Evolutionary conservation across 35 echinoderm and acorn worm species (phyloP), one percentile per base, ranked within the genome.

Genomic region (Ophioderma brevispina): DNA sequence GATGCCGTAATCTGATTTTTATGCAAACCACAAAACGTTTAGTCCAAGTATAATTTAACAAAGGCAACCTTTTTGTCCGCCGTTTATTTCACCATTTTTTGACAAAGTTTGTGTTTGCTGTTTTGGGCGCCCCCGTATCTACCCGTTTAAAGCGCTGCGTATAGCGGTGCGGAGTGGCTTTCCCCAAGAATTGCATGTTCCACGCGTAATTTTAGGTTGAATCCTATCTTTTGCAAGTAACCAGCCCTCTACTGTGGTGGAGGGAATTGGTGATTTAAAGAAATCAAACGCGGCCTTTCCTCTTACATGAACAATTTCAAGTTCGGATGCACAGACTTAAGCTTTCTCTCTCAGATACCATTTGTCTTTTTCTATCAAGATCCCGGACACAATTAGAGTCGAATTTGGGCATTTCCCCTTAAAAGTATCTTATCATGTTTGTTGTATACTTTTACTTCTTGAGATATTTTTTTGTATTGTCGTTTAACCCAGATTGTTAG

Each of bases 1-100:
- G 31, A 91, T 80, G 36, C 78, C 78, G 80, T 17, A 21, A 31
- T 89, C 78, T 3, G 17, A 35, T 80, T 89, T 43, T n/a, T 63
- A 0, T 55, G 34, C 0, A 81, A 30, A 18, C 78, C 38, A 63
- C 78, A 89, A 1, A n/a, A 89, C 78, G 63, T 81, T 89, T 0
- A 89, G 23, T 18, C 78, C 42, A 64, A 80, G 49, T 25, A 81
- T 38, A 64, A n/a, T n/a, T 59, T 23, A 32, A 64, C 33, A 64
- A 82, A n/a, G n/a, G n/a, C n/a, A n/a, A n/a, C n/a, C n/a, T n/a
- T n/a, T n/a, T n/a, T n/a, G n/a, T n/a, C n/a, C n/a, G n/a, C n/a
- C n/a, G n/a, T n/a, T n/a, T n/a, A n/a, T n/a, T n/a, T n/a, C n/a
- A n/a, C n/a, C n/a, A n/a, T n/a, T n/a, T n/a, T n/a, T 70, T 70